Conservation (phyloP, 2,888 invertebrate species). For the Drosophila borborema region DNA sequence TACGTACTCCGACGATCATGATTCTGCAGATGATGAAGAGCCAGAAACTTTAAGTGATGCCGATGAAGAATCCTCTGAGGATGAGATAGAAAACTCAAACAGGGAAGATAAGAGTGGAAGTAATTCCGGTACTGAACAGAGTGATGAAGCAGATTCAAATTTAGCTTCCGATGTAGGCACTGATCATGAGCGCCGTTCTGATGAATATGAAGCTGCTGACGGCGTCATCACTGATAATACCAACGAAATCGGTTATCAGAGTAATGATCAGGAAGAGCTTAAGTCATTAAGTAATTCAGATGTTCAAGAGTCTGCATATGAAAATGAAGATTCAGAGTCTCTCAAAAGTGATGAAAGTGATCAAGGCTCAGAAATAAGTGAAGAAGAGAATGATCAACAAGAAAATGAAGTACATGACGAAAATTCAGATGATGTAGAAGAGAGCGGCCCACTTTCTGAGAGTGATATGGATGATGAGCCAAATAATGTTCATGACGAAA, state of each 20-base stretch:
- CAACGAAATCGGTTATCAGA: no score
- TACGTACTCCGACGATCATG: background rate
- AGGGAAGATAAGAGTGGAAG: background rate
- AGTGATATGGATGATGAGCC: no score
- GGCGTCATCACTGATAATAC: background rate
- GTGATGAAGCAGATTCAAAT: background rate
- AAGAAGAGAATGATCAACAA: background rate
- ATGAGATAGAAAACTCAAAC: background rate
- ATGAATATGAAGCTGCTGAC: background rate
- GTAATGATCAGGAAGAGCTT: no score
- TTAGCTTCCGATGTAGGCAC: no score
- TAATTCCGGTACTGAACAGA: background rate
- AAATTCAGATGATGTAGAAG: no score
- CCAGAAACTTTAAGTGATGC: background rate
- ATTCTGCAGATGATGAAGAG: background rate
- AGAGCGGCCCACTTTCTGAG: no score
- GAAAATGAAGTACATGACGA: no score
- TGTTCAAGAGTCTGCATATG: no score
- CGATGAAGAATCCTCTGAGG: background rate
- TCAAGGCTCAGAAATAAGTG: background rate
- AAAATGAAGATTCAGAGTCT: no score
- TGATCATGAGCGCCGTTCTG: background rate
- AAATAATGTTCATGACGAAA: no score
- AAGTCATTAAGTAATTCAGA: no score
- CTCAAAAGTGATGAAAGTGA: background rate